These are phyloP conservation scores for Drosophila orosa DNA, from an alignment of 1,140 invertebrate genomes.

Conservation along the genomic window DNA sequence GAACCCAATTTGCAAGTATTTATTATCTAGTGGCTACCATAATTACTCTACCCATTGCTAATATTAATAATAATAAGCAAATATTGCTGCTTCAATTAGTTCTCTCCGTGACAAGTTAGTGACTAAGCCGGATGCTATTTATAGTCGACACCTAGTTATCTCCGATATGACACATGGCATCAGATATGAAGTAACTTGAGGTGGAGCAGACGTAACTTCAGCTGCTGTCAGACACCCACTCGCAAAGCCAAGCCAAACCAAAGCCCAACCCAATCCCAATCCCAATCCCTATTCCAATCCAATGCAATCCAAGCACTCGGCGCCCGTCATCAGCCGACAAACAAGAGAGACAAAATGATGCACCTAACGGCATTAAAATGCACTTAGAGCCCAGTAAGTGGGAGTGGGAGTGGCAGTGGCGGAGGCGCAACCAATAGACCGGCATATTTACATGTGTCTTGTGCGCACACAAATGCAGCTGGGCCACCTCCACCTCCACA, in stretches of 20 bases:
- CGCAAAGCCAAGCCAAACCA: constrained; percentile 1
- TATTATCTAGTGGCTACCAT: no score
- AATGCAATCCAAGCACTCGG: constrained; percentile 14
- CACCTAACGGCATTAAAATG: constrained; percentile 72
- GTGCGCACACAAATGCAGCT: constrained; percentile 3
- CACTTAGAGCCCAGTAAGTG: constrained; percentile 50
- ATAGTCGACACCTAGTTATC: constrained; percentile 24
- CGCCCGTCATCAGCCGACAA: constrained; percentile 31
- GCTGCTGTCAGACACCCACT: constrained; percentile 11
- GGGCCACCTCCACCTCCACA: background rate
- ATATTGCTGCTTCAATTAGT: background rate
- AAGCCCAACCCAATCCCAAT: constrained; percentile 14
- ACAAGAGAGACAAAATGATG: constrained; percentile 53
- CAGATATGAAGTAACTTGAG: constrained; percentile 10
- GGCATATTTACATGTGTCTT: constrained; percentile 60
- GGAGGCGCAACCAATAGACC: constrained; percentile 31
- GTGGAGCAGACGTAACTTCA: constrained; percentile 14
- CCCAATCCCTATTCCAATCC: constrained; percentile 7
- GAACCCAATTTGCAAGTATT: no score
- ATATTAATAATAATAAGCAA: no score
- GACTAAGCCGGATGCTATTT: constrained; percentile 18
- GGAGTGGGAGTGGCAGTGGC: constrained; percentile 17
- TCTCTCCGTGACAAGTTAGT: constrained; percentile 1
- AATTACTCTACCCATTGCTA: background rate
- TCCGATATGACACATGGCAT: constrained; percentile 18